Evolutionary conservation across 2,113 vertebrate species (phyloP).

Genomic region (Andinoacara biseriatus): DNA sequence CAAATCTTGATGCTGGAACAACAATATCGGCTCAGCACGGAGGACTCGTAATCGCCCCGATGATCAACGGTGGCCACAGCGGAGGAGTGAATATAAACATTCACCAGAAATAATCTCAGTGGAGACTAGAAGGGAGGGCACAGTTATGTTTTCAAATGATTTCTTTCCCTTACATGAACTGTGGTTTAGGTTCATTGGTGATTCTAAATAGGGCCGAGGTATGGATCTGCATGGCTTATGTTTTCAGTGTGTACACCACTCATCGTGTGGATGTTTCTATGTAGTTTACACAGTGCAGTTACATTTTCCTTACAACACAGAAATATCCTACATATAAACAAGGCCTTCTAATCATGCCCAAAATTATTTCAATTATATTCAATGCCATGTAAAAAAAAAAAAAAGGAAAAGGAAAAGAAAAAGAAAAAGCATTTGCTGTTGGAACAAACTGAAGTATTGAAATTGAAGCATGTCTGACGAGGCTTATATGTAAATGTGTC

Average conservation of each 20-base stretch:
- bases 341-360: neutral
- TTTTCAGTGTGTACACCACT: neutral
- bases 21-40: neutral
- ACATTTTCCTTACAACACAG: neutral
- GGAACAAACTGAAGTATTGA: neutral
- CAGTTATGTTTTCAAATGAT: neutral
- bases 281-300: neutral
- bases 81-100: slow-evolving; percentile 23
- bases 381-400: too few species aligned
- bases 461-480: neutral
- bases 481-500: neutral
- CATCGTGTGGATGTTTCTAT: neutral
- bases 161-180: neutral
- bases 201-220: neutral
- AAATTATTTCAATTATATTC: neutral
- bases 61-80: rapidly evolving
- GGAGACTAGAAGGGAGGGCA: neutral
- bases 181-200: neutral
- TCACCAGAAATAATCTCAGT: neutral
- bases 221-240: neutral
- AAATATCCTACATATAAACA: rapidly evolving
- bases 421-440: neutral
- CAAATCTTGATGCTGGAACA: neutral
- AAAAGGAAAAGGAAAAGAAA: too few species aligned
- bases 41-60: slow-evolving; percentile 24